Conservation (phyloP, 2,797 vertebrate species). For the Amphiprion clarkii region DNA sequence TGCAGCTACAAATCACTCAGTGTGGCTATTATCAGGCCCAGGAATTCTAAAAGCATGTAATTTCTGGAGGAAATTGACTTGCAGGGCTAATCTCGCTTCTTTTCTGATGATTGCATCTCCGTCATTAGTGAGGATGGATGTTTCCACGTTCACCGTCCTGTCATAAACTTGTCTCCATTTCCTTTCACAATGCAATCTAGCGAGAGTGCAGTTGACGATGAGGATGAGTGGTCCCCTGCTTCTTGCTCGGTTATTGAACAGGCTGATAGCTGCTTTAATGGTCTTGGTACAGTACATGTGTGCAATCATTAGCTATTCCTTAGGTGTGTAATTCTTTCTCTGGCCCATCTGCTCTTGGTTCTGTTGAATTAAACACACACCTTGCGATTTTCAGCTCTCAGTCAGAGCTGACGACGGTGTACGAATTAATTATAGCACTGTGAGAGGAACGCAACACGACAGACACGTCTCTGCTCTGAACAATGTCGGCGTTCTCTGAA, state of each 20-base stretch:
- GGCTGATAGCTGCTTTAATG: slow-evolving; percentile 63
- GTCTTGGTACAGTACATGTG: slow-evolving; percentile 57
- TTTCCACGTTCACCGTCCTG: slow-evolving; percentile 38
- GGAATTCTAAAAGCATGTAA: slow-evolving; percentile 69
- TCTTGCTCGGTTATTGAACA: slow-evolving; percentile 46
- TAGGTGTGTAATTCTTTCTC: slow-evolving; percentile 42
- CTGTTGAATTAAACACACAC: slow-evolving; percentile 36
- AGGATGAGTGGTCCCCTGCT: slow-evolving; percentile 20
- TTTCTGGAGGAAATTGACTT: slow-evolving; percentile 69
- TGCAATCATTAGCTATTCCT: slow-evolving; percentile 65
- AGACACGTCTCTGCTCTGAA: slow-evolving; percentile 29
- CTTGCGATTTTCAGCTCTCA: slow-evolving; percentile 27
- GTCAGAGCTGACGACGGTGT: slow-evolving; percentile 35
- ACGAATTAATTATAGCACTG: slow-evolving; percentile 33
- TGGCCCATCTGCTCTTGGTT: slow-evolving; percentile 59
- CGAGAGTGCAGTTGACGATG: slow-evolving; percentile 28
- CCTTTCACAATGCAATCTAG: slow-evolving; percentile 33
- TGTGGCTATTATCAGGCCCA: slow-evolving; percentile 58
- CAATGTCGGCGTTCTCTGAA: slow-evolving; percentile 27
- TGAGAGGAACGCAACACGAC: slow-evolving; percentile 20
- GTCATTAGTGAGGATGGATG: slow-evolving; percentile 66
- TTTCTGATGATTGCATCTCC: slow-evolving; percentile 73
- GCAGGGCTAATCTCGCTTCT: slow-evolving; percentile 57
- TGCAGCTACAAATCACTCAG: slow-evolving; percentile 67
- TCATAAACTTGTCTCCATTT: slow-evolving; percentile 44